A percentile compares a stretch with the other conserved stretches of the same genome.
These are phyloP conservation scores for Agriopis leucophaearia DNA, from an alignment of 2,888 invertebrate genomes.

Conservation along the genomic window DNA sequence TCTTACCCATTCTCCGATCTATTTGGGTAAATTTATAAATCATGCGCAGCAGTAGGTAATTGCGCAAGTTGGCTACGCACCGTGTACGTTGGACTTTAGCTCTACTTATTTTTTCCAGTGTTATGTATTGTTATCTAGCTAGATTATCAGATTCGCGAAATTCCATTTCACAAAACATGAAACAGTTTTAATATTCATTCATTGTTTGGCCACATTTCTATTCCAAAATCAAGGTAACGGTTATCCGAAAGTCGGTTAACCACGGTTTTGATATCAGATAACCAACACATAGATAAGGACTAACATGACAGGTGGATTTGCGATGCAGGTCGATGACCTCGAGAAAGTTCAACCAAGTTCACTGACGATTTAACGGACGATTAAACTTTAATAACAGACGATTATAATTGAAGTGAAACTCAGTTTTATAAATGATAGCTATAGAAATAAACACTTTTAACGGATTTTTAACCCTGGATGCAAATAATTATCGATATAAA, in stretches of 20 bases:
- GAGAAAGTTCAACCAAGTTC: conserved; percentile 38
- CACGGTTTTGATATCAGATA: conserved; percentile 31
- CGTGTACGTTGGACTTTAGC: neutral
- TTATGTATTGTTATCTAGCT: neutral
- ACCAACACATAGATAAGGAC: conserved; percentile 32
- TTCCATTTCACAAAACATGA: neutral
- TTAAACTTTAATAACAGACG: conserved; percentile 32
- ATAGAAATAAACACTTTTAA: no score
- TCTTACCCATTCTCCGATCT: no score
- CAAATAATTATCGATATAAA: no score
- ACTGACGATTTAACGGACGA: conserved; percentile 35
- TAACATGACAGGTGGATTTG: conserved; percentile 41
- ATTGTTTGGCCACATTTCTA: conserved; percentile 17
- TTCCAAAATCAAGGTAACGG: conserved; percentile 17
- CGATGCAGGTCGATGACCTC: conserved; percentile 35
- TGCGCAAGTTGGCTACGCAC: neutral
- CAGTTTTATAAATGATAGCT: neutral
- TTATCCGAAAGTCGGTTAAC: conserved; percentile 33
- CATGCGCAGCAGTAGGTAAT: no score
- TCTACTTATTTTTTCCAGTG: neutral
- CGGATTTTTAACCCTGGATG: no score
- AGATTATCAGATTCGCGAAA: neutral
- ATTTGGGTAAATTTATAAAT: no score
- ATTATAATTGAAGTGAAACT: conserved; percentile 22
- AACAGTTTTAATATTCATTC: conserved; percentile 12